Conservation (phyloP, 2,888 invertebrate genomes). For the Allolobophora icterica region DNA sequence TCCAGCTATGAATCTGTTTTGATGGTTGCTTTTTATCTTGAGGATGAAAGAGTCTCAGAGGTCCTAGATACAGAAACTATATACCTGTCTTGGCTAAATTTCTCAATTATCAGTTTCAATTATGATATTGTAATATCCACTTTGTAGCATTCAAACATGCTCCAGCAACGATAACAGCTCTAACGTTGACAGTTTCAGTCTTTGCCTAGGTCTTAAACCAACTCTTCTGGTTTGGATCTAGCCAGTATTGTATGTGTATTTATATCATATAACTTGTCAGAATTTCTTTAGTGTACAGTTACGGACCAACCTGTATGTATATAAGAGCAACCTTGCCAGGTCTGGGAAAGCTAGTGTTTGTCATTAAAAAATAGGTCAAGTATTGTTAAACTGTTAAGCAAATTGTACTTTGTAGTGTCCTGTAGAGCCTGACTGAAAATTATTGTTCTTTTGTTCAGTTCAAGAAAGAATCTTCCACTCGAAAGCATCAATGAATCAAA, state of each 20-base stretch:
- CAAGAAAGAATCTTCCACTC: background rate
- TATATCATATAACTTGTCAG: background rate
- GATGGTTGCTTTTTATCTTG: too few species aligned
- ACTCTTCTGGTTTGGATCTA: background rate
- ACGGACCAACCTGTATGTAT: background rate
- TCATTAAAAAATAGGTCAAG: background rate
- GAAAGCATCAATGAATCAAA: conserved; percentile 2
- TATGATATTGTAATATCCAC: too few species aligned
- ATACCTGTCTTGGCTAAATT: too few species aligned
- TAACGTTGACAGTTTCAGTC: too few species aligned
- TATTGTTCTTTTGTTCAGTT: background rate
- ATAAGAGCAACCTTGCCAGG: background rate
- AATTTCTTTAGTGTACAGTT: background rate
- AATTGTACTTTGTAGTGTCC: background rate
- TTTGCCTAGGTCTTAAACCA: background rate
- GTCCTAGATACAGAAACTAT: too few species aligned
- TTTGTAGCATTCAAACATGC: too few species aligned
- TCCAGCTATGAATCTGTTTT: too few species aligned
- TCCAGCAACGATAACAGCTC: too few species aligned
- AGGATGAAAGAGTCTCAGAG: too few species aligned
- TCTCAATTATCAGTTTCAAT: too few species aligned
- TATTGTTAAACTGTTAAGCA: background rate
- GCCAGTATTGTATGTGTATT: background rate
- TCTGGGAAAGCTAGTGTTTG: background rate
- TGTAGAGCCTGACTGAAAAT: background rate